Evolutionary conservation across 2,113 vertebrate species (phyloP), one percentile per base, ranked within the genome.

Genomic region (Callopanchax toddi): DNA sequence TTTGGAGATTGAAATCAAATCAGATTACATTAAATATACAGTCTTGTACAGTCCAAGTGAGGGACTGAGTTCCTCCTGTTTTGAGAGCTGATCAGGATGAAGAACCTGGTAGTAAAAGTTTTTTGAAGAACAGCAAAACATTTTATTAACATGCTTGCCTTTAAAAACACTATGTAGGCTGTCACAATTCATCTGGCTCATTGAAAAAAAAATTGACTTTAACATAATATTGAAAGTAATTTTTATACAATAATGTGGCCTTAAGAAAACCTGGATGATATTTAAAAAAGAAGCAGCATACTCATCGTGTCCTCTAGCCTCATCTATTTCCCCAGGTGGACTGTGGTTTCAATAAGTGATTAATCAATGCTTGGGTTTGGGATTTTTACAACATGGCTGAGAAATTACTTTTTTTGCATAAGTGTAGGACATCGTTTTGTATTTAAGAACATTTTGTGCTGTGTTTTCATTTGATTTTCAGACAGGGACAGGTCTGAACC

Each of bases 1-100:
- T 65, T 11, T 32, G 20, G 57, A 67, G 66, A 78, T 63, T 67
- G 57, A 74, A 66, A 74, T 53, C 42, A 48, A 71, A 52, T n/a
- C 20, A 26, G 34, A 39, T n/a, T 34, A 16, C 18, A 60, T 37
- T 53, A 56, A 71, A 53, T 54, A 10, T 18, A 23, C 16, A 12
- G 37, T 46, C 34, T 53, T 57, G 44, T 36, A 45, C 25, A 46
- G 34, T 60, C 36, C 23, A 5, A 32, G 46, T 82, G 60, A 56
- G 60, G 72, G 65, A 10, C 62, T 23, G 23, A 58, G 36, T 25
- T 50, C 60, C 53, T 67, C 63, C 21, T 74, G 57, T 78, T 0
- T n/a, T 4, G 16, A 26, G 25, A 65, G 65, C 37, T 59, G 56
- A 76, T 70, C 51, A 65, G 11, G 56, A 70, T 58, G 22, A 42